Evolutionary conservation across 2,113 vertebrate species (phyloP).

Genomic region (Chaenogobius annularis): DNA sequence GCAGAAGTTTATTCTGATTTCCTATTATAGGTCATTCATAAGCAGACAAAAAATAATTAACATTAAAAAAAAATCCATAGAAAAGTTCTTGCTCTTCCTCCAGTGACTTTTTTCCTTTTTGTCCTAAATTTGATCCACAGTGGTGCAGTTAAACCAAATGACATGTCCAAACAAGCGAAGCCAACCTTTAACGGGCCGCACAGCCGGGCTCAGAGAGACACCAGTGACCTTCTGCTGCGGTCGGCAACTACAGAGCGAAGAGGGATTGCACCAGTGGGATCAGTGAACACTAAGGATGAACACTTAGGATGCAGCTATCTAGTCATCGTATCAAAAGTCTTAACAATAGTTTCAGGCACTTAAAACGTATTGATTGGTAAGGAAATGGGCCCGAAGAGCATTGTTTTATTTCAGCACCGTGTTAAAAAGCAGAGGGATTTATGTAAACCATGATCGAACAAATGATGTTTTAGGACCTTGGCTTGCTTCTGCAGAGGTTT

Average conservation of each 20-base stretch:
- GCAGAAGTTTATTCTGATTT: too few species aligned
- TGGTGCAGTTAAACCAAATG: constrained; percentile 13
- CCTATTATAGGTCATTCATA: too few species aligned
- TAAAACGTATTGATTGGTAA: not conserved
- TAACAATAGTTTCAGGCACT: not conserved
- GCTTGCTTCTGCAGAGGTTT: too few species aligned
- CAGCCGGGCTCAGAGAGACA: constrained; percentile 7
- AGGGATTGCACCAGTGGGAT: constrained; percentile 1
- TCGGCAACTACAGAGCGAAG: not conserved
- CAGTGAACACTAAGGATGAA: constrained; percentile 12
- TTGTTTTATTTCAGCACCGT: too few species aligned
- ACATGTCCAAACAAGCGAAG: constrained; percentile 17
- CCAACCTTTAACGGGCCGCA: constrained; percentile 20
- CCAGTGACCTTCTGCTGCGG: constrained; percentile 26
- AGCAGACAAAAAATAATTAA: too few species aligned
- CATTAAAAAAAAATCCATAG: too few species aligned
- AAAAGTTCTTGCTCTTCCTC: not conserved
- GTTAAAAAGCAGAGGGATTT: not conserved
- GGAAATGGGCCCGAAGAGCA: too few species aligned
- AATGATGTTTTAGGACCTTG: too few species aligned
- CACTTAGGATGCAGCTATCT: constrained; percentile 3
- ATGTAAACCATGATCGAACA: too few species aligned
- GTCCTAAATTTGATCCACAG: constrained; percentile 2
- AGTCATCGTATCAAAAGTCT: not conserved
- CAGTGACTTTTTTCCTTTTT: not conserved